Conservation (phyloP, 1,140 invertebrate species). For the Drosophila mauritiana region DNA sequence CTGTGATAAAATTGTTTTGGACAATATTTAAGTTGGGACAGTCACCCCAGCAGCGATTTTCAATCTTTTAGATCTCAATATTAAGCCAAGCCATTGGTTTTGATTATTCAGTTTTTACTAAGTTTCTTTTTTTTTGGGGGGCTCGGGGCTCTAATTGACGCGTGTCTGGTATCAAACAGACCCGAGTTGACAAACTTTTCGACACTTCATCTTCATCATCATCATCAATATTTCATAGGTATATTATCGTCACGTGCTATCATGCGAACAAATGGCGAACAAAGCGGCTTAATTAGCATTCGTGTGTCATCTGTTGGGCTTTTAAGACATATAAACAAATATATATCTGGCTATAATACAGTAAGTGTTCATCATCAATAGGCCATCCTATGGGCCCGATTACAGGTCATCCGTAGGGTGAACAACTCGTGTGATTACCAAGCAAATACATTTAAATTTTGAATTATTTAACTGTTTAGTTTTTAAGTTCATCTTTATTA, state of each 20-base stretch:
- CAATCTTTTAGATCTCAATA: slow-evolving; percentile 1
- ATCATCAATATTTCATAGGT: slow-evolving; percentile 16
- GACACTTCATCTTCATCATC: slow-evolving; percentile 32
- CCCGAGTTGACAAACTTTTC: slow-evolving; percentile 60
- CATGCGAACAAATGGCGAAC: slow-evolving; percentile 65
- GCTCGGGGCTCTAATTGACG: slow-evolving; percentile 60
- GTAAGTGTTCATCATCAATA: slow-evolving; percentile 4
- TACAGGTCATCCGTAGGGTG: slow-evolving; percentile 14
- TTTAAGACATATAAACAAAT: slow-evolving; percentile 19
- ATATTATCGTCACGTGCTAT: slow-evolving; percentile 49
- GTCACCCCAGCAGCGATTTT: slow-evolving; percentile 17
- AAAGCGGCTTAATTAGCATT: slow-evolving; percentile 76
- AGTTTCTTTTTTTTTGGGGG: slow-evolving; percentile 1
- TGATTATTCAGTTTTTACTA: neutral
- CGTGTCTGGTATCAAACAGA: slow-evolving; percentile 58
- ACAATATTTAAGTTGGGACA: slow-evolving; percentile 67
- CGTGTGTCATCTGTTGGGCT: slow-evolving; percentile 57
- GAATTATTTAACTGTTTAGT: too few species aligned
- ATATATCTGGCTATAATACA: slow-evolving; percentile 11
- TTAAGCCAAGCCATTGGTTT: neutral
- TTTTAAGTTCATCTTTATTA: too few species aligned
- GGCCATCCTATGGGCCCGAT: neutral
- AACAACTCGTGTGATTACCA: neutral
- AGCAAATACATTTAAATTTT: too few species aligned
- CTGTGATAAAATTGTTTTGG: slow-evolving; percentile 51